Percentiles rank a stretch among this genome's conserved stretches.
These are phyloP conservation scores for Salminus brasiliensis DNA, from an alignment of 2,113 vertebrate genomes.

Conservation along the genomic window DNA sequence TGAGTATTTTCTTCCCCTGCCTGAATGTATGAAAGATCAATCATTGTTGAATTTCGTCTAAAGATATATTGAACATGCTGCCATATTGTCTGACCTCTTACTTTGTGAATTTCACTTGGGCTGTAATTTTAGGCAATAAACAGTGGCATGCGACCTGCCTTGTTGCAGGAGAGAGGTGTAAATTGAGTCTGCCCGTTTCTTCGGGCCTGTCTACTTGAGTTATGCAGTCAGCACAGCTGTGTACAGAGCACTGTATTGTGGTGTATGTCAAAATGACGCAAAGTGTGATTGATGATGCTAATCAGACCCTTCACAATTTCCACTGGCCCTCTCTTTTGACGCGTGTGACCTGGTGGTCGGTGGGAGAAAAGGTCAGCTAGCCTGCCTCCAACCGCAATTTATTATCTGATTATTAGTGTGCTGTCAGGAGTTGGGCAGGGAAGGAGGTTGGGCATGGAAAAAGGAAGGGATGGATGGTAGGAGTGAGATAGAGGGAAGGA, in stretches of 20 bases:
- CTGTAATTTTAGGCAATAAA: background rate
- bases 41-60: background rate
- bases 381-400: conserved; percentile 65
- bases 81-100: background rate
- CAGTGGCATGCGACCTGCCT: background rate
- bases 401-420: conserved; percentile 65
- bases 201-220: background rate
- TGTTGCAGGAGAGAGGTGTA: background rate
- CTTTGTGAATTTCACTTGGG: background rate
- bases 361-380: conserved; percentile 23
- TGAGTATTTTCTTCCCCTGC: background rate
- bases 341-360: conserved; percentile 60
- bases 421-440: conserved; percentile 51
- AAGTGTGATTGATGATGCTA: conserved; percentile 68
- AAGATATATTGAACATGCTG: background rate
- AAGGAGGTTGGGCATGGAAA: conserved; percentile 10
- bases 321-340: conserved; percentile 65
- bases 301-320: conserved; percentile 57
- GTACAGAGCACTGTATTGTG: background rate
- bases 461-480: conserved; percentile 31
- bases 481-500: background rate
- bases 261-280: conserved; percentile 51
- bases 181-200: background rate
- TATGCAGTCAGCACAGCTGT: background rate
- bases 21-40: background rate